These are phyloP conservation scores for Mythimna pallens DNA, from an alignment of 2,888 invertebrate species.

Conservation along the genomic window DNA sequence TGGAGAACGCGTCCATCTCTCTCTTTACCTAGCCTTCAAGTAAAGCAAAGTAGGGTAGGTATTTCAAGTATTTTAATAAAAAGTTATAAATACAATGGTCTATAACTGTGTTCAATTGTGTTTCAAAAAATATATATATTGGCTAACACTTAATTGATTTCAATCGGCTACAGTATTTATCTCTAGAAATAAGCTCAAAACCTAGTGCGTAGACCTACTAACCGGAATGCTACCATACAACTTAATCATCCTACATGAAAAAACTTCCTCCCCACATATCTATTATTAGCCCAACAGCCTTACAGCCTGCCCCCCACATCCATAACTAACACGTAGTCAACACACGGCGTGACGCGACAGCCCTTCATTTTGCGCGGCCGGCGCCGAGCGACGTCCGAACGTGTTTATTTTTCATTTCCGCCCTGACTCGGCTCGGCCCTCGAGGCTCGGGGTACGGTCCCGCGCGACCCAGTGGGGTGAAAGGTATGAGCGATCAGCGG, in stretches of 20 bases:
- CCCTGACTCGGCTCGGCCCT: slow-evolving; percentile 78
- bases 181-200: too few species aligned
- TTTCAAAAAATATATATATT: too few species aligned
- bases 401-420: slow-evolving; percentile 91
- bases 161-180: too few species aligned
- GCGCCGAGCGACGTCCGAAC: slow-evolving; percentile 85
- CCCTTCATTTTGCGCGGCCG: slow-evolving; percentile 85
- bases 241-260: not conserved
- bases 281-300: slow-evolving; percentile 35
- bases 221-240: not conserved
- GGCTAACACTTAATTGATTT: too few species aligned
- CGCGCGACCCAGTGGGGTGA: slow-evolving; percentile 65
- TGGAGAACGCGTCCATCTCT: too few species aligned
- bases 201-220: not conserved
- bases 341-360: slow-evolving; percentile 67
- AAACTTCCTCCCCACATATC: slow-evolving; percentile 21
- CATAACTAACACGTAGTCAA: slow-evolving; percentile 47
- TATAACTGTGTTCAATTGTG: too few species aligned
- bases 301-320: slow-evolving; percentile 21
- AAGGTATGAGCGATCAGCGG: slow-evolving; percentile 49
- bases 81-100: too few species aligned
- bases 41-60: too few species aligned
- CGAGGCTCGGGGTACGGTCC: slow-evolving; percentile 71
- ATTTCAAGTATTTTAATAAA: too few species aligned
- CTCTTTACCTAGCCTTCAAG: too few species aligned